Conservation (phyloP, 2,888 invertebrate genomes). For the Altica lythri region DNA sequence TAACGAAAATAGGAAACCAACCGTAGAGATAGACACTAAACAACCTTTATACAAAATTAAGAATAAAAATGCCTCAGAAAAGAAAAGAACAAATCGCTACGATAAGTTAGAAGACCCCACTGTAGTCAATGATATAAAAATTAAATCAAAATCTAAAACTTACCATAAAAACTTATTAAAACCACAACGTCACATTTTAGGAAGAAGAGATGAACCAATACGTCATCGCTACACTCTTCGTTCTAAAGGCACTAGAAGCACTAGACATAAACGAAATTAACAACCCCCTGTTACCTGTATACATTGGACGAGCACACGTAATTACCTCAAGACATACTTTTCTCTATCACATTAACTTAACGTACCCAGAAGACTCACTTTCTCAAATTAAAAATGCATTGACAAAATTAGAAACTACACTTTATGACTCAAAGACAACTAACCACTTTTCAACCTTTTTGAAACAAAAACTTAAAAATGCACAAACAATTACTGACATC, state of each 20-base stretch:
- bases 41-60: not conserved
- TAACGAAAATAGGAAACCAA: too few species aligned
- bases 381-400: not conserved
- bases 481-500: slow-evolving; percentile 1
- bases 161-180: too few species aligned
- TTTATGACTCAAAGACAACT: not conserved
- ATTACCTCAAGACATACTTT: slow-evolving; percentile 7
- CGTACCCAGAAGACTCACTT: not conserved
- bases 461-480: not conserved
- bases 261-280: too few species aligned
- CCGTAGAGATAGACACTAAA: not conserved
- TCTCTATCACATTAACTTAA: not conserved
- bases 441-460: not conserved
- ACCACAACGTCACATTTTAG: too few species aligned
- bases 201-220: too few species aligned
- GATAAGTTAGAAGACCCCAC: not conserved
- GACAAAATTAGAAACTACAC: not conserved
- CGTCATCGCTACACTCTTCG: too few species aligned
- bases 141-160: slow-evolving; percentile 1
- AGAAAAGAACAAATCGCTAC: not conserved
- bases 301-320: slow-evolving; percentile 3
- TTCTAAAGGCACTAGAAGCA: too few species aligned
- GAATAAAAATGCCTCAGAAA: not conserved
- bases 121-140: too few species aligned
- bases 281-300: too few species aligned